Conservation (phyloP, 2,888 invertebrate species). For the Frankliniella fusca region DNA sequence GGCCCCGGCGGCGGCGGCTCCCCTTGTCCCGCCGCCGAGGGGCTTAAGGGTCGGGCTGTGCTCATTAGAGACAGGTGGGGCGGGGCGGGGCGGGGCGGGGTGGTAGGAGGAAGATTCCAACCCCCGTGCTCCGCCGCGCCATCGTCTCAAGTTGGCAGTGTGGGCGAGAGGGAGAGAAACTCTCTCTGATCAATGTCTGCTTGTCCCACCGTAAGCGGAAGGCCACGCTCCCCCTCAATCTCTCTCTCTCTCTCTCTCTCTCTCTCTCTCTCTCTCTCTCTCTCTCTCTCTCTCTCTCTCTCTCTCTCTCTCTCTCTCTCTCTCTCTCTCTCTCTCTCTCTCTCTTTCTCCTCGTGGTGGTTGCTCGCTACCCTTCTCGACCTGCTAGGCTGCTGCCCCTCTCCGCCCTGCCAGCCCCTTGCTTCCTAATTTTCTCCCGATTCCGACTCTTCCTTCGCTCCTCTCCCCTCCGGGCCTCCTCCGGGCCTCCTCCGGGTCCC, state of each 20-base stretch:
- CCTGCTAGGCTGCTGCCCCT: too few relatives aligned
- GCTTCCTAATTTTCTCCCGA: too few relatives aligned
- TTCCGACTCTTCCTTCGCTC: too few relatives aligned
- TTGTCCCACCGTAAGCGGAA: not conserved
- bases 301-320: not conserved
- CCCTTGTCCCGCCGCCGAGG: too few relatives aligned
- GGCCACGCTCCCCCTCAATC: not conserved
- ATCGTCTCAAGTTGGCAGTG: not conserved
- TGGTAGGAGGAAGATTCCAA: not conserved
- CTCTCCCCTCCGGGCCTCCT: too few relatives aligned
- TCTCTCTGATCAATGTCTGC: not conserved
- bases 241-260: slow-evolving; percentile 21
- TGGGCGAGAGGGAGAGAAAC: not conserved
- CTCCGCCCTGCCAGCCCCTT: too few relatives aligned
- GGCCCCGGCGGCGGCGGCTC: too few relatives aligned
- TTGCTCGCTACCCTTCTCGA: too few relatives aligned
- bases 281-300: slow-evolving; percentile 13
- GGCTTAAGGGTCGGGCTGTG: not conserved
- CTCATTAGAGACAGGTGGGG: slow-evolving; percentile 5
- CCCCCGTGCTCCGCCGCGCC: not conserved
- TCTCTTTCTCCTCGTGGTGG: not conserved
- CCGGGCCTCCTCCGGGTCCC: too few relatives aligned
- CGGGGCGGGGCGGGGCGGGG: not conserved
- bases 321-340: slow-evolving; percentile 11
- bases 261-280: slow-evolving; percentile 2